These are phyloP conservation scores for Atherinosoma microstoma DNA, from an alignment of 2,797 vertebrate genomes.

Conservation along the genomic window DNA sequence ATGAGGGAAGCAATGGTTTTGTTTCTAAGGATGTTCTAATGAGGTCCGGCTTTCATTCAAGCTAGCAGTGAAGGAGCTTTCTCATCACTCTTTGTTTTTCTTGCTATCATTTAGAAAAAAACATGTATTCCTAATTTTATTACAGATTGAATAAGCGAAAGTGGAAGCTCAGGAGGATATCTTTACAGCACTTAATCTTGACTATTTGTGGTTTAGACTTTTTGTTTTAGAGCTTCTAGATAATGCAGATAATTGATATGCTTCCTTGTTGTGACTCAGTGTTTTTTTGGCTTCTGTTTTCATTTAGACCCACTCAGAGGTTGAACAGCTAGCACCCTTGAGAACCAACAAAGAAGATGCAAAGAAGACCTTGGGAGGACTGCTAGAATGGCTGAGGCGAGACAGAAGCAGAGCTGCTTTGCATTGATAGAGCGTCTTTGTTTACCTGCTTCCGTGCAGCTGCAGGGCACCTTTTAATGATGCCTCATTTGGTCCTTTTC, in stretches of 20 bases:
- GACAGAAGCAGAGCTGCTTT: slow-evolving; percentile 58
- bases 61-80: slow-evolving; percentile 6
- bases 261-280: slow-evolving; percentile 38
- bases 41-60: slow-evolving; percentile 6
- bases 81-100: background rate
- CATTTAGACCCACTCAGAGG: slow-evolving; percentile 59
- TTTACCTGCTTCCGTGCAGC: slow-evolving; percentile 71
- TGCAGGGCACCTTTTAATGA: slow-evolving; percentile 76
- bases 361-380: slow-evolving; percentile 48
- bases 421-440: slow-evolving; percentile 62
- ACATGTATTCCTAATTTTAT: background rate
- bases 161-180: background rate
- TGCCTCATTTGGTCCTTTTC: slow-evolving; percentile 73
- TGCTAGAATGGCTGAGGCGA: slow-evolving; percentile 69
- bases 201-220: background rate
- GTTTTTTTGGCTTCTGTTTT: slow-evolving; percentile 48
- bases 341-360: slow-evolving; percentile 50
- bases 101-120: slow-evolving; percentile 9
- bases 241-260: slow-evolving; percentile 4
- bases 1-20: slow-evolving; percentile 4
- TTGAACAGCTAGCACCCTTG: slow-evolving; percentile 34
- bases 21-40: slow-evolving; percentile 8
- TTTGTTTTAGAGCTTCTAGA: slow-evolving; percentile 6
- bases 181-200: background rate
- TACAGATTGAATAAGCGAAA: background rate